Evolutionary conservation across 2,797 vertebrate species (phyloP), one percentile per base, ranked within the genome.

Genomic region (Rhinophrynus dorsalis): DNA sequence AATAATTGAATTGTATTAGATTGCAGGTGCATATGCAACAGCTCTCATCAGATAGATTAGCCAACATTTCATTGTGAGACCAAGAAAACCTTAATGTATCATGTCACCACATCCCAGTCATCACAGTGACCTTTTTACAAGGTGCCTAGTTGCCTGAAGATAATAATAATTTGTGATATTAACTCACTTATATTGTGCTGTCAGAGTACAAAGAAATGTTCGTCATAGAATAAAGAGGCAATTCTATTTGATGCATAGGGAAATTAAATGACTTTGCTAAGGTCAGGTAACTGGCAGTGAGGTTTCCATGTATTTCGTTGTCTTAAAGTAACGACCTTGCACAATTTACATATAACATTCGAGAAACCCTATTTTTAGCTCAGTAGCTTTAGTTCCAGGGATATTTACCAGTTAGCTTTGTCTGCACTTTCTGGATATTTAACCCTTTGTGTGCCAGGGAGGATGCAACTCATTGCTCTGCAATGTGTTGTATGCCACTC

Each of bases 151-250:
- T 66, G 69, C 69, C 69, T 60, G 61, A 57, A 73, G 69, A 66
- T 73, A 73, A 73, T 66, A 66, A 66, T 73, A 65, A 73, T 73
- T 73, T 73, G 69, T 45, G 57, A 66, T 73, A 65, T 73, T 73
- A 73, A 73, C 54, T 73, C 62, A 66, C 61, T 66, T 73, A 65
- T 73, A 73, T 73, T 66, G 69, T 60, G 55, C 69, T 73, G 69
- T 73, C 62, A 66, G 47, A 60, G 48, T 73, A 73, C 69, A 73
- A 66, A 66, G 27, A 57, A 44, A 51, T 73, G 18, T 52, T 65
- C 45, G 24, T 73, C 61, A 52, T 60, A 73, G 62, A 65, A 66
- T 65, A 73, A 73, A 72, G 42, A 58, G 48, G 35, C 27, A 44
- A 50, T 72, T 72, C 50, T 65, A 57, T 64, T 64, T 72, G 60